A percentile compares a stretch with the other conserved stretches of the same genome.
Evolutionary conservation across 2,888 invertebrate species (phyloP).

Genomic region (Quadroppia sp.): DNA sequence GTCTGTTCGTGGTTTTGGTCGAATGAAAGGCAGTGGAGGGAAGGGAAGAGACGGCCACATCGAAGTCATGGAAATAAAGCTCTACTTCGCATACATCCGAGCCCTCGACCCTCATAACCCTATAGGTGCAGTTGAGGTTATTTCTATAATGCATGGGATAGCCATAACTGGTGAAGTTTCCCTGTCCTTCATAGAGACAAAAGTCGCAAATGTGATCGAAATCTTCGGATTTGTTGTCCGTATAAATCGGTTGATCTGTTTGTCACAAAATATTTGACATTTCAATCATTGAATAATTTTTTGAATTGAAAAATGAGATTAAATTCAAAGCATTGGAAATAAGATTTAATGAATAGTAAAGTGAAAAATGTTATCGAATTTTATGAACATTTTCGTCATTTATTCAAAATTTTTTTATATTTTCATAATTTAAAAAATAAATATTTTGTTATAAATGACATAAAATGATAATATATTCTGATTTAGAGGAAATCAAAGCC

Average conservation of each 20-base stretch:
- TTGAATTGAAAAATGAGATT: too few relatives aligned
- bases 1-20: not conserved
- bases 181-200: conserved; percentile 46
- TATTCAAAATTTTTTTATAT: not conserved
- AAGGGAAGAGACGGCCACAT: conserved; percentile 41
- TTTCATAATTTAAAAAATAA: not conserved
- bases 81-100: conserved; percentile 47
- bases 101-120: conserved; percentile 45
- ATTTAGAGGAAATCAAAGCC: not conserved
- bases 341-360: not conserved
- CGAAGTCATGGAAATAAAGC: conserved; percentile 47
- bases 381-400: not conserved
- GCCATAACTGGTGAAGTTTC: conserved; percentile 47
- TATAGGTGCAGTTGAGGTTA: conserved; percentile 47
- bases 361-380: not conserved
- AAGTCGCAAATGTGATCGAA: conserved; percentile 45
- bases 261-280: not conserved
- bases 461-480: not conserved
- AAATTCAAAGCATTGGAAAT: too few relatives aligned
- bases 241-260: conserved; percentile 5
- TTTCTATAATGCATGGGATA: conserved; percentile 46
- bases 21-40: conserved; percentile 13
- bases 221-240: not conserved
- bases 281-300: too few relatives aligned
- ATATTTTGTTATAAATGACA: too few relatives aligned